phyloP scores from a whole-genome alignment of 2,888 invertebrate species.

The Steinernema hermaphroditum region DNA sequence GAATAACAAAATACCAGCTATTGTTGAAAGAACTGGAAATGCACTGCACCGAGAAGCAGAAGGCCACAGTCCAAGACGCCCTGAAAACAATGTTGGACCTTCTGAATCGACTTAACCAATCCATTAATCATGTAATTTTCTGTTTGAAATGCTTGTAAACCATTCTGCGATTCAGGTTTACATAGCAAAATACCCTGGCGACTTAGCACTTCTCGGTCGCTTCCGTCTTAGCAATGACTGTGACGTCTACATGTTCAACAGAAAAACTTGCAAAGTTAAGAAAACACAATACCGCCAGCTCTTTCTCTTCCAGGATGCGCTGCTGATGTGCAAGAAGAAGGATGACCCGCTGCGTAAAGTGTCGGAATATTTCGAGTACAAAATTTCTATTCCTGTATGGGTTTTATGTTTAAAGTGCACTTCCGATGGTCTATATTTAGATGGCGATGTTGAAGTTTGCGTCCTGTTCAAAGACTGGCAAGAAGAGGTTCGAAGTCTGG shows the following conservation, averaged over 20 bases:
- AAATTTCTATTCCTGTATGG: conserved; percentile 54
- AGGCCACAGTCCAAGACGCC: conserved; percentile 81
- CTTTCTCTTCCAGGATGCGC: conserved; percentile 89
- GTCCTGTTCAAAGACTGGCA: conserved; percentile 83
- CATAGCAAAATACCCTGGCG: conserved; percentile 79
- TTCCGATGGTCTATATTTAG: too few relatives aligned
- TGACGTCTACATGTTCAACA: background rate
- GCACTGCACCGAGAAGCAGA: conserved; percentile 32
- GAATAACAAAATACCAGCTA: conserved; percentile 90
- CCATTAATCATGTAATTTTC: conserved; percentile 94
- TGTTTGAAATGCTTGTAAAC: conserved; percentile 76
- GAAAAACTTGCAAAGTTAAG: conserved; percentile 14
- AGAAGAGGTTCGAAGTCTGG: conserved; percentile 91
- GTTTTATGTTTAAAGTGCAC: too few relatives aligned
- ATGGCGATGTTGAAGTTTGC: conserved; percentile 91
- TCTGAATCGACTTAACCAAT: conserved; percentile 90
- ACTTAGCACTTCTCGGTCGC: conserved; percentile 84
- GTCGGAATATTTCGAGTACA: conserved; percentile 56
- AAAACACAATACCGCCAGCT: conserved; percentile 76
- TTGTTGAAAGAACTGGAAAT: conserved; percentile 70
- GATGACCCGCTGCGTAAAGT: conserved; percentile 50
- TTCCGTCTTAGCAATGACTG: conserved; percentile 72
- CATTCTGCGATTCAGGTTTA: conserved; percentile 74
- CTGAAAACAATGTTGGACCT: conserved; percentile 91
- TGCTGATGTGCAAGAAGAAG: conserved; percentile 84